Evolutionary conservation across 2,113 vertebrate genomes (phyloP), one percentile per base, ranked within the genome.

Genomic region (Sander vitreus): DNA sequence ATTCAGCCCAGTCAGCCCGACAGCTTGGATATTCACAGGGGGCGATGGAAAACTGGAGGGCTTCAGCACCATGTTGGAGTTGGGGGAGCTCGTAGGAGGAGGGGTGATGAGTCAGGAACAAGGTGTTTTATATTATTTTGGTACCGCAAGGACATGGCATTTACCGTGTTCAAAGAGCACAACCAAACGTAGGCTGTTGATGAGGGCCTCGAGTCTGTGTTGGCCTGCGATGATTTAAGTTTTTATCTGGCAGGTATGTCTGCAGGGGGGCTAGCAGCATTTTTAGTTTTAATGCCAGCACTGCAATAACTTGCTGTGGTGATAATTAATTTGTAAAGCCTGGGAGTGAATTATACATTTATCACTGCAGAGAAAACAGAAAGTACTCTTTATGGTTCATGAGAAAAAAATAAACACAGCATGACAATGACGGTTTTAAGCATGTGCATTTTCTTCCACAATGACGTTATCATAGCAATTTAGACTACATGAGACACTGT

Each of bases 21-120:
- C 95, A 96, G 95, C 95, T 95, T 96, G 95, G 94, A 93, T 91
- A 91, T 83, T 94, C 84, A 88, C 93, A 90, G 94, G 94, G 88
- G 94, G 94, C 86, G 71, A 88, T 89, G 89, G 91, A 92, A 90
- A 90, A 93, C 81, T 91, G 91, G 90, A 93, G 89, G 89, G 84
- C 73, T 86, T 78, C 84, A 69, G 71, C 68, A 83, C 83, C 51
- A 73, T 78, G 79, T 84, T 74, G 84, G 85, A 84, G 81, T 77
- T 64, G 65, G 73, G 62, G 53, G 75, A 84, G 76, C 55, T 80
- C 25, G 74, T 69, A 67, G 83, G 81, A 60, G 65, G 45, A 16
- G 73, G 76, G 73, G 69, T 75, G 89, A 81, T 84, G 89, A 91
- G 78, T 89, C 82, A 88, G 84, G 83, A 85, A 82, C 74, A 87